Base-by-base conservation (phyloP, 2,113 vertebrate genomes). In the Pteropus alecto region DNA sequence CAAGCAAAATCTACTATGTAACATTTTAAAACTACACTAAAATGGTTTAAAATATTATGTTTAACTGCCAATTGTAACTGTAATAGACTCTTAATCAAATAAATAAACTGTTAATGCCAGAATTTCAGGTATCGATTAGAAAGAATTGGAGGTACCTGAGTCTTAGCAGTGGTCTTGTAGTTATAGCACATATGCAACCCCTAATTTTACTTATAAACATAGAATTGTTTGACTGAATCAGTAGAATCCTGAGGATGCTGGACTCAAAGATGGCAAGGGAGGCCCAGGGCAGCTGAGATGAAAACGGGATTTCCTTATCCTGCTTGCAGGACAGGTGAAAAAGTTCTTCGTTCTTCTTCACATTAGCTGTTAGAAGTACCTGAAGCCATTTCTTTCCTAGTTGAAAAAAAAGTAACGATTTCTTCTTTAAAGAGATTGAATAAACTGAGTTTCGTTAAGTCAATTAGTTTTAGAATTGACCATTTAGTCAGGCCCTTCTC, bases 71-170 rank as follows among this genome's bases (percentile, higher is more conserved):
- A 43, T 94, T 91, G 61, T 61, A 78, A 51, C 43, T 89, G 2
- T 38, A 93, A 60, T 24, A 73, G 6, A 87, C 81, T 78, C 19
- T 15, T 95, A 85, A 88, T 58, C 4, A 91, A 94, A 90, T 79
- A 16, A 93, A 78, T 81, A 93, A 51, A 58, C 85, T 21, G 54
- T 86, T 82, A 28, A 73, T 67, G n/a, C 15, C n/a, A 67, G 28
- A 43, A 83, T 54, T 41, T 77, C 63, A 87, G 21, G 13, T 83
- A 79, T 83, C 83, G 60, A 51, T 51, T 86, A 61, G 35, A 79
- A 82, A 63, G 33, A 43, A 95, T 79, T 18, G 4, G 21, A 67
- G 28, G 11, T 77, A 28, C 54, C 3, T 33, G 41, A 58, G 4
- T 0, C 19, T 46, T 67, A 15, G 7, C 9, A 38, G 24, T 43